These are phyloP conservation scores for Leucopsar rothschildi DNA, from an alignment of 2,113 vertebrate genomes.

Conservation along the genomic window DNA sequence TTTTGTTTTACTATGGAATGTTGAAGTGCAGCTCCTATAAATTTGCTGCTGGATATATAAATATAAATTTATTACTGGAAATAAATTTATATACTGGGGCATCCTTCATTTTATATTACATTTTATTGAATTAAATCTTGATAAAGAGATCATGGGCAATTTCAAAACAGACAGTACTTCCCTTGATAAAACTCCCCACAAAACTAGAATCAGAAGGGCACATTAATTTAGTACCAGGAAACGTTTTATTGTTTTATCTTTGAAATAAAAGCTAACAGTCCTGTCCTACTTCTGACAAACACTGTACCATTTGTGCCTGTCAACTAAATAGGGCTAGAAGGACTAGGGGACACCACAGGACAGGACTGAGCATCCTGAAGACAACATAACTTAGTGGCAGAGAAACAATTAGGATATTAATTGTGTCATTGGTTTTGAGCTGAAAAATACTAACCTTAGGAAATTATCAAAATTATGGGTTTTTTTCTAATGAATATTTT, in stretches of 20 bases:
- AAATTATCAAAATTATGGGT: not conserved
- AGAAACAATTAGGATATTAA: not conserved
- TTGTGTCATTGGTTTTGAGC: not conserved
- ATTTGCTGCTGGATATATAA: not conserved
- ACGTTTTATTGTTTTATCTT: not conserved
- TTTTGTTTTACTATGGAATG: not conserved
- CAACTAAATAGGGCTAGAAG: not conserved
- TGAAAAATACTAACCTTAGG: not conserved
- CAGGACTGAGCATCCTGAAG: not conserved
- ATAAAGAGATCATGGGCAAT: not conserved
- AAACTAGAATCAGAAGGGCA: not conserved
- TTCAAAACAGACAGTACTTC: not conserved
- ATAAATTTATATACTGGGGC: not conserved
- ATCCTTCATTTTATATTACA: not conserved
- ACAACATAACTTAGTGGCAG: not conserved
- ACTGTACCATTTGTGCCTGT: slow-evolving; percentile 26
- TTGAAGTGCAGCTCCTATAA: not conserved
- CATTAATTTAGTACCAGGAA: not conserved
- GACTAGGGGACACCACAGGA: not conserved
- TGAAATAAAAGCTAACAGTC: not conserved
- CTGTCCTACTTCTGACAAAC: not conserved
- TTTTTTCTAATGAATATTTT: not conserved
- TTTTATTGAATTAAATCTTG: not conserved
- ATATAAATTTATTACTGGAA: not conserved
- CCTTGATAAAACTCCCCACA: not conserved